Evolutionary conservation across 2,113 vertebrate species (phyloP).

Genomic region (Scolopax mira): DNA sequence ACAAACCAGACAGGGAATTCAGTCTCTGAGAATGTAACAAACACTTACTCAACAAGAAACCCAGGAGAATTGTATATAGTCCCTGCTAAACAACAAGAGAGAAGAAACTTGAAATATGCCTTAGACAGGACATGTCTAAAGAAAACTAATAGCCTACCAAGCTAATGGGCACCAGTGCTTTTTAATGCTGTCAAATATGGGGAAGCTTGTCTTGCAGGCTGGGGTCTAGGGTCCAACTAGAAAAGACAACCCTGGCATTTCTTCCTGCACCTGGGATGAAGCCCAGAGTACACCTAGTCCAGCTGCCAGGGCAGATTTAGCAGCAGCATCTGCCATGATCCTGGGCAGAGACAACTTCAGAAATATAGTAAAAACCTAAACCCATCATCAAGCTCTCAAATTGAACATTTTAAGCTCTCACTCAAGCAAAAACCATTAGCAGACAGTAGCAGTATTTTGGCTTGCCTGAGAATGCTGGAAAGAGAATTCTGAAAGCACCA

Average conservation of each 20-base stretch:
- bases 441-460: not conserved
- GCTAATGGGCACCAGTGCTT: not conserved
- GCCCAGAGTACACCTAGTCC: not conserved
- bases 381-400: not conserved
- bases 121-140: not conserved
- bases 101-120: not conserved
- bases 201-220: not conserved
- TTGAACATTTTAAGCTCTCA: not conserved
- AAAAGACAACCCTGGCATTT: not conserved
- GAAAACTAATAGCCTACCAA: not conserved
- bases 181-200: not conserved
- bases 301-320: not conserved
- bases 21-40: not conserved
- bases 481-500: not conserved
- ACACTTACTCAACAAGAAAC: not conserved
- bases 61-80: not conserved
- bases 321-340: not conserved
- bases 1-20: not conserved
- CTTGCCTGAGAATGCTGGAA: not conserved
- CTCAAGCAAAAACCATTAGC: not conserved
- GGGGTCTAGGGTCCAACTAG: not conserved
- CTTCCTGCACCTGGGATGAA: not conserved
- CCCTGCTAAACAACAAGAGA: not conserved
- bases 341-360: not conserved
- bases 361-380: not conserved